These are phyloP conservation scores for Portevinia maculata DNA, from an alignment of 2,888 invertebrate genomes.

Conservation along the genomic window DNA sequence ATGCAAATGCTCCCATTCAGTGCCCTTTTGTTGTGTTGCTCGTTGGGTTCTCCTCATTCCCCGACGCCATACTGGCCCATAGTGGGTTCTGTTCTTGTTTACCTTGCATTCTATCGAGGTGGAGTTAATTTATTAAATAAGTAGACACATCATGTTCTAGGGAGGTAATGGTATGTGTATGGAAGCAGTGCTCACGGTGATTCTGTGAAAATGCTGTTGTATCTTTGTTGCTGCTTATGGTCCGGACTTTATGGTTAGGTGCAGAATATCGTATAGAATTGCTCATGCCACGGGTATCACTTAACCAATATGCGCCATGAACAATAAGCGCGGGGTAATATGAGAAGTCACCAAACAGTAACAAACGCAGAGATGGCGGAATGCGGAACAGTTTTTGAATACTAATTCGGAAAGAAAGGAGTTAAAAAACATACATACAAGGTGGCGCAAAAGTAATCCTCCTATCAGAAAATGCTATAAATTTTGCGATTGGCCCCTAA, in stretches of 20 bases:
- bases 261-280: slow-evolving; percentile 60
- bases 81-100: slow-evolving; percentile 57
- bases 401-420: slow-evolving; percentile 26
- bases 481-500: no score
- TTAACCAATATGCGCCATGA: slow-evolving; percentile 34
- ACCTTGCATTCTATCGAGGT: slow-evolving; percentile 68
- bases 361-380: slow-evolving; percentile 8
- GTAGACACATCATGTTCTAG: slow-evolving; percentile 52
- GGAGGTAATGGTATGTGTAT: not conserved
- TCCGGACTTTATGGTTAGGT: slow-evolving; percentile 57
- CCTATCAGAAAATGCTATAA: no score
- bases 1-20: slow-evolving; percentile 56
- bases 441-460: no score
- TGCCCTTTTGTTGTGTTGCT: slow-evolving; percentile 30
- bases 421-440: no score
- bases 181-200: slow-evolving; percentile 18
- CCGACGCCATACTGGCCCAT: not conserved
- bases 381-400: slow-evolving; percentile 63
- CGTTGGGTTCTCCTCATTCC: slow-evolving; percentile 2
- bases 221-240: slow-evolving; percentile 35
- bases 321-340: slow-evolving; percentile 4
- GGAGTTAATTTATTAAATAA: slow-evolving; percentile 72
- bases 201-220: slow-evolving; percentile 36
- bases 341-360: not conserved
- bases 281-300: slow-evolving; percentile 59